Evolutionary conservation across 1,140 invertebrate species (phyloP).

Genomic region (Diabrotica virgifera): DNA sequence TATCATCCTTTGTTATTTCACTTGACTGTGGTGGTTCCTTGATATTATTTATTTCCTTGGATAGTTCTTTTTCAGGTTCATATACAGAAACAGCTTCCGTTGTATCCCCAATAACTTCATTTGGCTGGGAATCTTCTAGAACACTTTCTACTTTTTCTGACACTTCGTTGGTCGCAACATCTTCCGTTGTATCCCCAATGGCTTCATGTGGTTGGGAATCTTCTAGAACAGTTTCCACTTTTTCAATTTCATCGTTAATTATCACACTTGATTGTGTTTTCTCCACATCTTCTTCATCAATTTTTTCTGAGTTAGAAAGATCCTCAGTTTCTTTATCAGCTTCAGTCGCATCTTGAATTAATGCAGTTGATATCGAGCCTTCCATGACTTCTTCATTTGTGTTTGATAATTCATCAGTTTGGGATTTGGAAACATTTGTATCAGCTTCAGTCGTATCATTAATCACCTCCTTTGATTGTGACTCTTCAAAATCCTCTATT

Average conservation of each 20-base stretch:
- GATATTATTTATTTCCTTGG: not conserved
- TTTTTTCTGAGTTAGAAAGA: not conserved
- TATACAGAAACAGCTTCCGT: not conserved
- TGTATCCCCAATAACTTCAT: not conserved
- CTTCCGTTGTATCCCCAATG: not conserved
- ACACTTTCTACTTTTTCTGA: not conserved
- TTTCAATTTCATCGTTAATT: not conserved
- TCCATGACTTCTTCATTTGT: too few species aligned
- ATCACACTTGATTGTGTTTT: conserved; percentile 1
- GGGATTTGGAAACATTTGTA: not conserved
- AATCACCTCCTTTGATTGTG: conserved; percentile 6
- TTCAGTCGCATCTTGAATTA: too few species aligned
- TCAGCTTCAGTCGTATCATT: not conserved
- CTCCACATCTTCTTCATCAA: conserved; percentile 5
- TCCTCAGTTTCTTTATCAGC: too few species aligned
- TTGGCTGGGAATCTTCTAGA: not conserved
- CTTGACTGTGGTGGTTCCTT: not conserved
- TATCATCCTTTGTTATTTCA: not conserved
- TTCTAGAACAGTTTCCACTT: not conserved
- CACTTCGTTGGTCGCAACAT: not conserved
- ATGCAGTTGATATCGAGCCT: too few species aligned
- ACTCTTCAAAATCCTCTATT: not conserved
- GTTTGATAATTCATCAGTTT: not conserved
- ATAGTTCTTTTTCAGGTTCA: not conserved
- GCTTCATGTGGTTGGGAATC: not conserved